Evolutionary conservation across 2,797 vertebrate genomes (phyloP).

Genomic region (Pantherophis vulpinus): DNA sequence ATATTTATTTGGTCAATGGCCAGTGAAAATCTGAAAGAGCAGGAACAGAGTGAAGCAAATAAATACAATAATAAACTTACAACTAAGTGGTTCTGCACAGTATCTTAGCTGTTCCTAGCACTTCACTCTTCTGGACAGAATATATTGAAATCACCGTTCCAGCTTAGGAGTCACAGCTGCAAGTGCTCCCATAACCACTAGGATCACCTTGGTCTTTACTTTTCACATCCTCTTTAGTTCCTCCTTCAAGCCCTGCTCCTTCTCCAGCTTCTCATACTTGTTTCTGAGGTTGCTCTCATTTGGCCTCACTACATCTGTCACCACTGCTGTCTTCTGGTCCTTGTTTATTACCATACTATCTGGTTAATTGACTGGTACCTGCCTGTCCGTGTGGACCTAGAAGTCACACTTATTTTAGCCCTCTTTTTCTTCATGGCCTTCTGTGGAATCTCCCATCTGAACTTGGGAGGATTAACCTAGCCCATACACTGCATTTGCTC

Average conservation of each 20-base stretch:
- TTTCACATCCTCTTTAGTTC: background rate
- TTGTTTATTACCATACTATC: background rate
- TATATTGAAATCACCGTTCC: background rate
- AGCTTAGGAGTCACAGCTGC: background rate
- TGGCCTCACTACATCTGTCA: background rate
- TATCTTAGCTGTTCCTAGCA: background rate
- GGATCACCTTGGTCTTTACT: background rate
- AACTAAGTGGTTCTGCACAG: background rate
- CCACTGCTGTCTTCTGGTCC: background rate
- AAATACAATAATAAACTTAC: background rate
- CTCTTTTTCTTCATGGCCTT: background rate
- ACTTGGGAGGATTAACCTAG: background rate
- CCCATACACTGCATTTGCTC: background rate
- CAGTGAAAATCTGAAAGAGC: background rate
- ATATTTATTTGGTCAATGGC: background rate
- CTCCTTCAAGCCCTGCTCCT: background rate
- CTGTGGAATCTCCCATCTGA: background rate
- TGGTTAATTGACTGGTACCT: background rate
- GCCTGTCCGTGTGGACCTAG: background rate
- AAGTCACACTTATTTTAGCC: background rate
- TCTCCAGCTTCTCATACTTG: background rate
- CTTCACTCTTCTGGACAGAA: background rate
- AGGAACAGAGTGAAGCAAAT: background rate
- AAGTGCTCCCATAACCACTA: background rate
- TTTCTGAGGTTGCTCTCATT: background rate